Evolutionary conservation across 1,140 invertebrate species (phyloP).

Genomic region (Heterodera schachtii): DNA sequence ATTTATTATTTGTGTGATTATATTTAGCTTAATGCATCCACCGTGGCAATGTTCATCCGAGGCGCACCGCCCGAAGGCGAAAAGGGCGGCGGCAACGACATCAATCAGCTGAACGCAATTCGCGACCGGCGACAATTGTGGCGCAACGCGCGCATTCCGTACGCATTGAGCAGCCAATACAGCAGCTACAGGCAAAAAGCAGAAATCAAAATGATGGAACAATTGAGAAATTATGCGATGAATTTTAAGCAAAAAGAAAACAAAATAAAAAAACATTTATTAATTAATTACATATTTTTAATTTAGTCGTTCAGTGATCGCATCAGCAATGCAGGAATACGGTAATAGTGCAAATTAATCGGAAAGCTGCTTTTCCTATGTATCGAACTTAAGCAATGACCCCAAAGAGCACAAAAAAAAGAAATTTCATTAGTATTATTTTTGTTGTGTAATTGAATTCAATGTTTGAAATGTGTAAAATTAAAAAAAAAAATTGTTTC

Average conservation of each 20-base stretch:
- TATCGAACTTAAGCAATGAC: no score
- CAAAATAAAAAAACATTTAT: no score
- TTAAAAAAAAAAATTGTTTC: neutral
- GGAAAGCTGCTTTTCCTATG: no score
- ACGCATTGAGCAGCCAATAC: conserved; percentile 62
- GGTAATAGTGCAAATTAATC: neutral
- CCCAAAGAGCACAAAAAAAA: no score
- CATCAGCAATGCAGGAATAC: conserved; percentile 63
- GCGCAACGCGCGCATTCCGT: conserved; percentile 62
- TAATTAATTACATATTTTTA: no score
- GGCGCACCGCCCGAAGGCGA: conserved; percentile 45
- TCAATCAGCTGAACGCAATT: conserved; percentile 59
- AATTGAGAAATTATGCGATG: no score
- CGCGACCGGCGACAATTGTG: conserved; percentile 61
- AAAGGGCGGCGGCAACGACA: conserved; percentile 34
- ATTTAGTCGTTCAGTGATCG: conserved; percentile 62
- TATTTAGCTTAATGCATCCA: conserved; percentile 59
- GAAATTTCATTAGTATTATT: neutral
- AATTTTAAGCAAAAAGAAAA: no score
- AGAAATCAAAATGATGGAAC: neutral
- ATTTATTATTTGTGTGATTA: no score
- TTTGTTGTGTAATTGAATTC: no score
- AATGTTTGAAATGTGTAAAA: no score
- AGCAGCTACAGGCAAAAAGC: conserved; percentile 59
- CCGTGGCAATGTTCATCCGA: conserved; percentile 55